Evolutionary conservation across 2,113 vertebrate genomes (phyloP), one percentile per base, ranked within the genome.

Genomic region (Odontophorus gujanensis): DNA sequence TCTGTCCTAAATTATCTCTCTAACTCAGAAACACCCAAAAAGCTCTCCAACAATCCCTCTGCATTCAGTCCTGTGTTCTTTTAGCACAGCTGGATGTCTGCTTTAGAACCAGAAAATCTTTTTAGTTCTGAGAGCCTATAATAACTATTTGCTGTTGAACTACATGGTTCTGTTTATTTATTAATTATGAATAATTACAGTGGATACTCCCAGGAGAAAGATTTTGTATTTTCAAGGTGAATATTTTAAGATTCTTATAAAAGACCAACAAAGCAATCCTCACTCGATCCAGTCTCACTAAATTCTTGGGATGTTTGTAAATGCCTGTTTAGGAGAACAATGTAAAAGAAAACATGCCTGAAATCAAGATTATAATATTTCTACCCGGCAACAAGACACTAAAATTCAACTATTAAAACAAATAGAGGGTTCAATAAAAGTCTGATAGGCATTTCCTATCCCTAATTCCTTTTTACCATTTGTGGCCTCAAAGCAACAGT

Each of bases 101-200:
- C 81, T 92, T 86, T 87, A 91, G 94, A 82, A 96, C 92, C 87
- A 89, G 84, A 79, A 92, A 84, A 58, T 86, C 91, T 92, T 93
- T 94, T 93, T 86, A 95, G 82, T 85, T 93, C 78, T 92, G 85
- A 97, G 89, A 92, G 79, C 59, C 62, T 89, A 95, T 95, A 93
- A 89, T 92, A 92, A 85, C 87, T 91, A 73, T 87, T 93, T 96
- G 65, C 73, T 87, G 72, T 72, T 95, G 79, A 87, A 59, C 73
- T 79, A 81, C 53, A 69, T 36, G 48, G 53, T 85, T 93, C 83
- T 87, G 85, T 94, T 95, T 96, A 96, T 96, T 94, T 94, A 96
- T 96, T 96, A 96, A 94, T 95, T 96, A 94, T 96, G 73, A 96
- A 92, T 93, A 96, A 96, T 94, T 96, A 85, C 81, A 92, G 63